A percentile compares a stretch with the other conserved stretches of the same genome.
These are phyloP conservation scores for Camponotus fellah DNA, from an alignment of 2,888 invertebrate genomes.

Conservation along the genomic window DNA sequence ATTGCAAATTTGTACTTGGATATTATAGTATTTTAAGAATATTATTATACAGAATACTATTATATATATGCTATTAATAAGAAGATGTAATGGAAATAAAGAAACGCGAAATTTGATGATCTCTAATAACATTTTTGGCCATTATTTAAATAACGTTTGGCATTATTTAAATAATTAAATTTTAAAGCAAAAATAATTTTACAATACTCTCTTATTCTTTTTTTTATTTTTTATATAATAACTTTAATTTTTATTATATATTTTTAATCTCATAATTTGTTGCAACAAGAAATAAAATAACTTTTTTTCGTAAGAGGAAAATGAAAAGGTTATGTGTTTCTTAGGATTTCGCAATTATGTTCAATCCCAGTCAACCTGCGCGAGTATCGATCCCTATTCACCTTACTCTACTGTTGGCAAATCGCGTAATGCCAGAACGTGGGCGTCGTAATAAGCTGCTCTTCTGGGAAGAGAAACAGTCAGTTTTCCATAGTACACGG, in stretches of 20 bases:
- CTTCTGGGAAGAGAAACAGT: conserved; percentile 8
- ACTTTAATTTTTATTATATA: not conserved
- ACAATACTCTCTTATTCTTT: not conserved
- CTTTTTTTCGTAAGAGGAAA: not conserved
- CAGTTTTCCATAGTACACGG: not conserved
- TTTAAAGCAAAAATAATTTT: not conserved
- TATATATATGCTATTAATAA: not conserved
- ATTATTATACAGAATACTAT: not conserved
- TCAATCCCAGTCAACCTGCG: not conserved
- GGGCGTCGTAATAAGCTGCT: not conserved
- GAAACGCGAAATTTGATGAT: not conserved
- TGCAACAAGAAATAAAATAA: not conserved
- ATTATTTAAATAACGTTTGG: too few relatives aligned
- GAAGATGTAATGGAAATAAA: not conserved
- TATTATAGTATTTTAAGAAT: not conserved
- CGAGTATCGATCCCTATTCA: conserved; percentile 11
- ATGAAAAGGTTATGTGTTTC: not conserved
- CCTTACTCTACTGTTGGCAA: conserved; percentile 21
- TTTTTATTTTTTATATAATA: not conserved
- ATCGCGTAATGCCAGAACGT: not conserved
- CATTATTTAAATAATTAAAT: not conserved
- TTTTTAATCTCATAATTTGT: not conserved
- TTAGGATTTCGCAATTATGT: conserved; percentile 18
- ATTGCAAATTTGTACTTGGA: not conserved
- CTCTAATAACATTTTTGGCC: not conserved